Evolutionary conservation across 2,113 vertebrate genomes (phyloP).

Genomic region (Megaceryle torquata): DNA sequence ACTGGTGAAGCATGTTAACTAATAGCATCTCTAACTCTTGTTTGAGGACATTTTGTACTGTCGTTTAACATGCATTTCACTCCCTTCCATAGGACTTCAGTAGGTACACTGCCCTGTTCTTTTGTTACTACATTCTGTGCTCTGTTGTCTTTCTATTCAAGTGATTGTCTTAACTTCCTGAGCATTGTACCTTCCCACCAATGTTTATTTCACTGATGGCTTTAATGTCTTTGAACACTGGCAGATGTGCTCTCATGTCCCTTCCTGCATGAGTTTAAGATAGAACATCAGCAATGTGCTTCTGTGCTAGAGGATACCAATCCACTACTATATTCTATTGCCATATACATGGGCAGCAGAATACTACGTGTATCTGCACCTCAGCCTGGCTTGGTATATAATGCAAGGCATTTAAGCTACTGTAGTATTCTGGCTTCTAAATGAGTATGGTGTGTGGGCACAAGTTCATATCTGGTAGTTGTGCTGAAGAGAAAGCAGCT

Average conservation of each 20-base stretch:
- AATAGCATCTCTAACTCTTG: not conserved
- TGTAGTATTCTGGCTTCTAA: not conserved
- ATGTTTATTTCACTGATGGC: not conserved
- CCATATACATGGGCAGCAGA: not conserved
- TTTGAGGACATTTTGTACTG: not conserved
- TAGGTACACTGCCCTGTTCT: not conserved
- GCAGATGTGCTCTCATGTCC: not conserved
- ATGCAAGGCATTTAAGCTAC: not conserved
- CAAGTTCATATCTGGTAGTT: not conserved
- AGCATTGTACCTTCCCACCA: not conserved
- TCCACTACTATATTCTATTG: not conserved
- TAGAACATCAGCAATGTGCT: not conserved
- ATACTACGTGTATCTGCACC: not conserved
- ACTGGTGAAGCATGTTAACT: not conserved
- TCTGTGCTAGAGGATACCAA: not conserved
- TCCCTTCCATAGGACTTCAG: not conserved
- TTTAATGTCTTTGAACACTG: not conserved
- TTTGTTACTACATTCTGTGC: not conserved
- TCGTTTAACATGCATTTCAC: not conserved
- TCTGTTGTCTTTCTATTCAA: not conserved
- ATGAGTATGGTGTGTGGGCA: not conserved
- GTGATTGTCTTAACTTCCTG: not conserved
- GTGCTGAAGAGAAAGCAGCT: not conserved
- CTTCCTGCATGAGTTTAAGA: not conserved
- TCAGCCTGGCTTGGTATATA: not conserved